phyloP scores from a whole-genome alignment of 2,888 invertebrate genomes.

The Coelinius sp. region DNA sequence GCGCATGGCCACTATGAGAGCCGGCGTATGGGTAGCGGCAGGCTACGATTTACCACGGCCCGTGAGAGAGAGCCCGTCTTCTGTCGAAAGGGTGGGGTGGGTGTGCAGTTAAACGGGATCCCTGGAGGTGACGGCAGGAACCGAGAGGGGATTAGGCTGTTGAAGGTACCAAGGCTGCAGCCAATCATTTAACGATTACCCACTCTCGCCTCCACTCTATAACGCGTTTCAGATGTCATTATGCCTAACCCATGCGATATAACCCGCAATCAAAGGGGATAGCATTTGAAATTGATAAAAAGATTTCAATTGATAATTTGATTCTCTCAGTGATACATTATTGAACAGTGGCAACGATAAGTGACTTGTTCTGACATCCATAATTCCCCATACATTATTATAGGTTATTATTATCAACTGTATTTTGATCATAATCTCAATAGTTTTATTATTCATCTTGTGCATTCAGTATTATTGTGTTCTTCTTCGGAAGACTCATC shows the following conservation, averaged over 20 bases:
- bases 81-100: conserved; percentile 29
- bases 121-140: conserved; percentile 42
- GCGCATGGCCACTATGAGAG: conserved; percentile 47
- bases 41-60: conserved; percentile 29
- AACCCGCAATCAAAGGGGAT: background rate
- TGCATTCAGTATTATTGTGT: too few species aligned
- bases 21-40: conserved; percentile 28
- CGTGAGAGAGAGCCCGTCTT: conserved; percentile 16
- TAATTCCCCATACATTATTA: too few species aligned
- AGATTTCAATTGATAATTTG: background rate
- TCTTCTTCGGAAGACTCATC: too few species aligned
- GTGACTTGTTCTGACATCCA: too few species aligned
- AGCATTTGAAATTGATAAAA: background rate
- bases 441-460: too few species aligned
- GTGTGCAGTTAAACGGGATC: conserved; percentile 54
- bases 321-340: background rate
- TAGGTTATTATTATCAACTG: too few species aligned
- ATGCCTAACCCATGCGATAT: conserved; percentile 56
- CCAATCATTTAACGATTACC: conserved; percentile 70
- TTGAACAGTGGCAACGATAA: too few species aligned
- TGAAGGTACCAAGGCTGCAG: conserved; percentile 56
- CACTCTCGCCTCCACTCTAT: conserved; percentile 64
- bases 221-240: conserved; percentile 66
- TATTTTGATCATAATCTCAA: too few species aligned
- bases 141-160: conserved; percentile 32